Base-by-base conservation (phyloP, 1,140 invertebrate species). In the Pseudomyrmex concolor region DNA sequence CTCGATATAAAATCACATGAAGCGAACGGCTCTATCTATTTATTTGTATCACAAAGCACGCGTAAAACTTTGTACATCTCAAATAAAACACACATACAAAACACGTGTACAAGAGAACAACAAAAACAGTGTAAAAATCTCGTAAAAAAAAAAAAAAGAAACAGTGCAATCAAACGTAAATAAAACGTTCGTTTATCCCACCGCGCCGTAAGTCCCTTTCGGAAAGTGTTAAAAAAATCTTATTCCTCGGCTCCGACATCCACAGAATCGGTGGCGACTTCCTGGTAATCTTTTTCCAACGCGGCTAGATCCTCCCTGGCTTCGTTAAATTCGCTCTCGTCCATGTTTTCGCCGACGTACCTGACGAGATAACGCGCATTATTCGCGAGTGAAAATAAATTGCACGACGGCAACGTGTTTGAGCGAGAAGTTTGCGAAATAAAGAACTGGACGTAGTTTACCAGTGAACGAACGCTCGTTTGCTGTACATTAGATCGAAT, bases 301-400 rank as follows among this genome's bases (percentile, higher is more conserved):
- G 86, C 87, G 0, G 87, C 95, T 13, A 96, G 93, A 94, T 98
- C 97, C 93, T 98, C 97, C 76, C 97, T 93, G 51, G 96, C 96
- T 89, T 96, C 96, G 50, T 93, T 94, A 92, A 97, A 97, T 89
- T 96, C 96, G 25, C 94, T 96, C 88, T 96, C 96, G 89, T 97
- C 96, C 96, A 97, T 97, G 77, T 95, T 96, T 93, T 96, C 96
- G 19, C 94, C 94, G 15, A 96, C 93, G 82, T 95, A 95, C 95
- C 95, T 96, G 85, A 1, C 8, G 25, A 0, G 8, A 59, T 34
- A 5, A 7, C 34, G 34, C 19, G 34, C 7, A 7, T 78, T 57
- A 15, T 5, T 34, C 19, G 10, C 45, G n/a, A 76, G 54, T 76
- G 3, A 51, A 19, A 12, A 17, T 7, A 17, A 34, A 4, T 19